phyloP scores from a whole-genome alignment of 2,888 invertebrate species.

The Julus scanicus region DNA sequence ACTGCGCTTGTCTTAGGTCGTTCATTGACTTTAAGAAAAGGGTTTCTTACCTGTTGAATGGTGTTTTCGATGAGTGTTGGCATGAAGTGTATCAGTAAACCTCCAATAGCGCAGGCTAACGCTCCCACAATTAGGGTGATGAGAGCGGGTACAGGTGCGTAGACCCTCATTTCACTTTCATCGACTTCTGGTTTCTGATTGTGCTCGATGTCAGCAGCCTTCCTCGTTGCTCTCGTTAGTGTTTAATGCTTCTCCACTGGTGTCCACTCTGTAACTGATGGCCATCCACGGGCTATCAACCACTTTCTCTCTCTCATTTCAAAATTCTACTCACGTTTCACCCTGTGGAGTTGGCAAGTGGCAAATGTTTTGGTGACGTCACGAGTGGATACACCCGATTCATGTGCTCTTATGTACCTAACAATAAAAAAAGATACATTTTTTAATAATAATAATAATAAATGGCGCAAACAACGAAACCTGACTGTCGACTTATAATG shows the following conservation, averaged over 20 bases:
- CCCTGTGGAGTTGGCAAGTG: neutral
- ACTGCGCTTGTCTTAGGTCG: no score
- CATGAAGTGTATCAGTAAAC: conserved; percentile 47
- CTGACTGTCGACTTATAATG: neutral
- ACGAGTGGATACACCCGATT: conserved; percentile 14
- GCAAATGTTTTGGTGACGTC: neutral
- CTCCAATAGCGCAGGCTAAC: conserved; percentile 34
- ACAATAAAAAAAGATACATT: neutral
- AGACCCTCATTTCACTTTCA: conserved; percentile 41
- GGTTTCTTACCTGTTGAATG: conserved; percentile 37
- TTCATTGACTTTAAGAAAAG: neutral
- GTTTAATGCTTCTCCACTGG: neutral
- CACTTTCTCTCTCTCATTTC: neutral
- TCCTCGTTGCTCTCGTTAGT: neutral
- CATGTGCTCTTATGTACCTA: neutral
- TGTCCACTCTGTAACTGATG: neutral
- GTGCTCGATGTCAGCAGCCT: neutral
- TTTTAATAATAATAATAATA: neutral
- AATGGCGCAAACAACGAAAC: neutral
- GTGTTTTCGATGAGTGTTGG: conserved; percentile 15
- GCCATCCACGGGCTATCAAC: neutral
- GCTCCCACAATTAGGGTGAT: conserved; percentile 37
- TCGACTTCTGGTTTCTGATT: neutral
- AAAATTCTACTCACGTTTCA: neutral
- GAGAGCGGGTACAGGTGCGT: conserved; percentile 46